Conservation (phyloP, 2,797 vertebrate genomes). For the Hipposideros larvatus region DNA sequence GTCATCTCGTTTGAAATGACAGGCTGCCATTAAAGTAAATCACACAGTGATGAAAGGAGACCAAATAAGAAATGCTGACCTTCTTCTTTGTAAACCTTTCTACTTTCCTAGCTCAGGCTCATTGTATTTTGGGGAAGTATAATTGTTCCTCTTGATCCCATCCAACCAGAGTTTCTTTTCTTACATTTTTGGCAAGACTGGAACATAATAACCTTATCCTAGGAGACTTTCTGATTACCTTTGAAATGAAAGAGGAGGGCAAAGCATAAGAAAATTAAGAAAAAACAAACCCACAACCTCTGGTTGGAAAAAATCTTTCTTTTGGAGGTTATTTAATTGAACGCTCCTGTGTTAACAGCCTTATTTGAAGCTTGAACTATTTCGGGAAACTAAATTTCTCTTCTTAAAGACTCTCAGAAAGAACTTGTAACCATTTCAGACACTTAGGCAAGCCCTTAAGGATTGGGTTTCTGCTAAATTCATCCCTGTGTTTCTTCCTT, state of each 20-base stretch:
- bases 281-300: not conserved
- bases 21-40: conserved; percentile 55
- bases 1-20: conserved; percentile 2
- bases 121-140: conserved; percentile 68
- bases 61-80: not conserved
- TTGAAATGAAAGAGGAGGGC: not conserved
- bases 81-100: conserved; percentile 25
- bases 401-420: conserved; percentile 29
- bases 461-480: not conserved
- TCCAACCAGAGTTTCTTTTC: conserved; percentile 33
- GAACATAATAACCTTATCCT: conserved; percentile 27
- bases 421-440: not conserved
- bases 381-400: conserved; percentile 57
- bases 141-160: conserved; percentile 56
- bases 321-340: conserved; percentile 42
- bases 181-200: conserved; percentile 57
- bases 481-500: not conserved
- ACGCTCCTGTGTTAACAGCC: not conserved
- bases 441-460: not conserved
- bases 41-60: not conserved
- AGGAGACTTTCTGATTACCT: conserved; percentile 32
- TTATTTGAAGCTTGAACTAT: not conserved
- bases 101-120: conserved; percentile 49
- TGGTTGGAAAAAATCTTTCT: not conserved
- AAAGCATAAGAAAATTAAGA: not conserved